phyloP scores from a whole-genome alignment of 2,888 invertebrate species.

The Diarsia mendica region DNA sequence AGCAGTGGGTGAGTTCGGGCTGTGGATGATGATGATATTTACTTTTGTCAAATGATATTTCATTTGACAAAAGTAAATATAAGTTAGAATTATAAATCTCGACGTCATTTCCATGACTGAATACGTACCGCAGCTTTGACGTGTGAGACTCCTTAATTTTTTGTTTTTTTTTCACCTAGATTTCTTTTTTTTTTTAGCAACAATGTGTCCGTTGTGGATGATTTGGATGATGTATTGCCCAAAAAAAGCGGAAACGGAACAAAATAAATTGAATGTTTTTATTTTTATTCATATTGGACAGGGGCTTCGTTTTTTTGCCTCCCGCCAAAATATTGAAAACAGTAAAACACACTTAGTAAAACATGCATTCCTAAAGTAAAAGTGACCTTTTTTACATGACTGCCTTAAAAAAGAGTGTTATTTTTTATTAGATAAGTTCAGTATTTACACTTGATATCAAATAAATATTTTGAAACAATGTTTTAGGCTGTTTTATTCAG shows the following conservation, averaged over 20 bases:
- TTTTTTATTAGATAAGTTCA: not conserved
- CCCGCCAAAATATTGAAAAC: not conserved
- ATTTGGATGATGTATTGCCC: slow-evolving; percentile 75
- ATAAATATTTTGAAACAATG: not conserved
- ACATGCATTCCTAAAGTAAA: not conserved
- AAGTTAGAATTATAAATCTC: not conserved
- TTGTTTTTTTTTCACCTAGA: too few species aligned
- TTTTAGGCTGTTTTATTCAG: not conserved
- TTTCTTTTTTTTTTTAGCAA: slow-evolving; percentile 86
- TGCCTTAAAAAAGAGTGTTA: too few species aligned
- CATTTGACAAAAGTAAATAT: not conserved
- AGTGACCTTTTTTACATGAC: not conserved
- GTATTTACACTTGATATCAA: not conserved
- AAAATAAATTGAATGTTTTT: not conserved
- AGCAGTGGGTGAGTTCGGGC: too few species aligned
- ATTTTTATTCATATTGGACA: too few species aligned
- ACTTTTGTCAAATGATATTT: too few species aligned
- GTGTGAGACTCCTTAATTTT: not conserved
- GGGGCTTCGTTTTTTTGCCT: not conserved
- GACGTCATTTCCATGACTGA: too few species aligned
- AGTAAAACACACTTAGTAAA: not conserved
- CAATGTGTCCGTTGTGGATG: slow-evolving; percentile 87
- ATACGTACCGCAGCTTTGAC: not conserved
- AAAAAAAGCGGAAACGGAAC: not conserved
- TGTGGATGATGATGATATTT: too few species aligned